These are phyloP conservation scores for Acleris holmiana DNA, from an alignment of 2,888 invertebrate species.

Conservation along the genomic window DNA sequence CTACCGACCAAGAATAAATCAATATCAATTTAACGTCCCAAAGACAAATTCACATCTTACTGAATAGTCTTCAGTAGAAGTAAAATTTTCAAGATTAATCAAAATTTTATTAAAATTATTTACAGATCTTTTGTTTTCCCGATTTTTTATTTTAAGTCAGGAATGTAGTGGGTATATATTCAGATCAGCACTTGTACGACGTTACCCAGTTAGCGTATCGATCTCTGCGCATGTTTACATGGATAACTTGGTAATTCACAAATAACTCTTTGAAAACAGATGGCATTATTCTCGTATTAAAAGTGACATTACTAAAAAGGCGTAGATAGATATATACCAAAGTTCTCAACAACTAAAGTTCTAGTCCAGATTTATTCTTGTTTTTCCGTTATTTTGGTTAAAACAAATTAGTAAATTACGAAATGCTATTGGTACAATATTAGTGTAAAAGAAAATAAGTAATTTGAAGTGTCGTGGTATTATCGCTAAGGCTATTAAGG, in stretches of 20 bases:
- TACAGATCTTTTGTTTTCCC: too few species aligned
- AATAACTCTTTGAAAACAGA: constrained; percentile 19
- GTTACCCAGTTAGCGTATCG: constrained; percentile 36
- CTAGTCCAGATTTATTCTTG: not conserved
- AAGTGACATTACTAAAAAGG: too few species aligned
- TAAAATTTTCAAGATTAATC: too few species aligned
- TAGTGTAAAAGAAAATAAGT: constrained; percentile 18
- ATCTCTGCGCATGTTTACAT: constrained; percentile 29
- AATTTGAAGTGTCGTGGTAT: constrained; percentile 20
- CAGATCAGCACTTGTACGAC: constrained; percentile 34
- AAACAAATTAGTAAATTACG: not conserved
- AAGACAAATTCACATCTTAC: too few species aligned
- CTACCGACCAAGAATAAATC: too few species aligned
- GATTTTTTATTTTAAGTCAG: constrained; percentile 5
- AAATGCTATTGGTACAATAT: constrained; percentile 8
- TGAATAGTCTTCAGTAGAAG: too few species aligned
- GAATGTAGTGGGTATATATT: constrained; percentile 22
- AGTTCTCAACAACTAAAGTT: not conserved
- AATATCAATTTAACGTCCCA: too few species aligned
- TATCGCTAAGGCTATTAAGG: constrained; percentile 36
- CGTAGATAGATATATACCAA: too few species aligned
- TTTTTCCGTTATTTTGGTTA: not conserved
- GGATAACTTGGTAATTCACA: constrained; percentile 23
- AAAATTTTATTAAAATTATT: too few species aligned
- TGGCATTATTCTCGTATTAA: not conserved